A percentile compares a stretch with the other conserved stretches of the same genome.
These are phyloP conservation scores for Ectropis grisescens DNA, from an alignment of 1,140 invertebrate genomes.

Conservation along the genomic window DNA sequence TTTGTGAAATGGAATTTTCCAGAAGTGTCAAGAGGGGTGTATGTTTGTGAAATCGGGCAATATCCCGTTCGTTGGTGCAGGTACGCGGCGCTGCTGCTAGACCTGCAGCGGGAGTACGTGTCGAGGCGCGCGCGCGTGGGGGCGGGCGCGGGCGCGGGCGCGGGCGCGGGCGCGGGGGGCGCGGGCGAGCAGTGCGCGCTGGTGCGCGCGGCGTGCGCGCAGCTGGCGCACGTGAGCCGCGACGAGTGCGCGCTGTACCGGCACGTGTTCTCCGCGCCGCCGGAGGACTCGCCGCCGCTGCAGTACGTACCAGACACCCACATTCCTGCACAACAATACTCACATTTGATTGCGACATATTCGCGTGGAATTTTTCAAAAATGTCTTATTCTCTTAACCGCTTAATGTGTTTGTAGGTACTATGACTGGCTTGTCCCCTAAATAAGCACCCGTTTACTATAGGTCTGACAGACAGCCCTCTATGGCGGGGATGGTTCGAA, in stretches of 20 bases:
- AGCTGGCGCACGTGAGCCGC: conserved; percentile 91
- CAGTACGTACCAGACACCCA: background rate
- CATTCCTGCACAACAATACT: background rate
- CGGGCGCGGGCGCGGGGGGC: conserved; percentile 79
- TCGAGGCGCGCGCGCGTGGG: conserved; percentile 81
- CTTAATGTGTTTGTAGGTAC: no score
- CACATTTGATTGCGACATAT: no score
- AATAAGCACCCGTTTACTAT: no score
- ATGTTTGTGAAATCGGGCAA: no score
- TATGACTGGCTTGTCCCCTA: no score
- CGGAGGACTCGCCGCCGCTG: conserved; percentile 69
- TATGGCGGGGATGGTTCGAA: no score
- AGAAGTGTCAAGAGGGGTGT: no score
- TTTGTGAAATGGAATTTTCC: no score
- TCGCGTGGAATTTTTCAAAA: no score
- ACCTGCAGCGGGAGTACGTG: conserved; percentile 91
- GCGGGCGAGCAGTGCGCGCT: conserved; percentile 90
- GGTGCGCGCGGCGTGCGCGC: conserved; percentile 88
- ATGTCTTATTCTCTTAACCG: no score
- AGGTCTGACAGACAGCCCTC: no score
- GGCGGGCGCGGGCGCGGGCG: conserved; percentile 81
- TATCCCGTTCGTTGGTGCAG: no score
- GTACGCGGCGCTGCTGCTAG: conserved; percentile 82
- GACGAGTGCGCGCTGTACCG: conserved; percentile 92
- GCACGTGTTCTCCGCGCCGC: conserved; percentile 86